Conservation (phyloP, 2,888 invertebrate genomes). For the Xestia ashworthii region DNA sequence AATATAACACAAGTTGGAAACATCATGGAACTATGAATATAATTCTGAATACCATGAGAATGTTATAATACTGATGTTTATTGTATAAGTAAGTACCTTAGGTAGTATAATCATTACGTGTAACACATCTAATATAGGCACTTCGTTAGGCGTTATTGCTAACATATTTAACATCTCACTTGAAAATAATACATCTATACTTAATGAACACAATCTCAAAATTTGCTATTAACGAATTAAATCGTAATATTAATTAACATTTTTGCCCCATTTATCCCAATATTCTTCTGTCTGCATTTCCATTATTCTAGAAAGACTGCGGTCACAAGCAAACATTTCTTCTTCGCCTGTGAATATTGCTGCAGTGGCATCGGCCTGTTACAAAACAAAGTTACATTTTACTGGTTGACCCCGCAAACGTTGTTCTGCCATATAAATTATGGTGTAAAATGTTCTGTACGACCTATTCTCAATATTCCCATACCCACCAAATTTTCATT, state of each 20-base stretch:
- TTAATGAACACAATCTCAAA: conserved; percentile 39
- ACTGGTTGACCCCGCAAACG: no score
- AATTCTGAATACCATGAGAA: conserved; percentile 55
- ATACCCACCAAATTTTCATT: no score
- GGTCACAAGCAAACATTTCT: conserved; percentile 98
- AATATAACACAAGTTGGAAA: conserved; percentile 59
- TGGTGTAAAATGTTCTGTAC: no score
- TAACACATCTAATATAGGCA: conserved; percentile 57
- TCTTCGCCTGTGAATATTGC: conserved; percentile 99
- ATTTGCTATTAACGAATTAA: conserved; percentile 27
- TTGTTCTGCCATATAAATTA: no score
- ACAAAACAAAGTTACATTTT: conserved; percentile 56
- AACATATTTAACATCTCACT: conserved; percentile 41
- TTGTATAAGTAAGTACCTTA: conserved; percentile 41
- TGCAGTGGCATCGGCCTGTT: conserved; percentile 94
- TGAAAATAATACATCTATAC: conserved; percentile 32
- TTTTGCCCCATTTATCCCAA: conserved; percentile 95
- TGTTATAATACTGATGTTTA: conserved; percentile 65
- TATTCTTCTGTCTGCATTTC: conserved; percentile 99
- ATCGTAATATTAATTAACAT: conserved; percentile 71
- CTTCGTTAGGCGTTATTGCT: conserved; percentile 48
- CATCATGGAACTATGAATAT: conserved; percentile 49
- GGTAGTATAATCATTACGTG: conserved; percentile 30
- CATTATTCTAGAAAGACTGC: conserved; percentile 97
- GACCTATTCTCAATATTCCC: no score